Percentiles rank a stretch among this genome's conserved stretches.
These are phyloP conservation scores for Lapara coniferarum DNA, from an alignment of 2,888 invertebrate genomes.

Conservation along the genomic window DNA sequence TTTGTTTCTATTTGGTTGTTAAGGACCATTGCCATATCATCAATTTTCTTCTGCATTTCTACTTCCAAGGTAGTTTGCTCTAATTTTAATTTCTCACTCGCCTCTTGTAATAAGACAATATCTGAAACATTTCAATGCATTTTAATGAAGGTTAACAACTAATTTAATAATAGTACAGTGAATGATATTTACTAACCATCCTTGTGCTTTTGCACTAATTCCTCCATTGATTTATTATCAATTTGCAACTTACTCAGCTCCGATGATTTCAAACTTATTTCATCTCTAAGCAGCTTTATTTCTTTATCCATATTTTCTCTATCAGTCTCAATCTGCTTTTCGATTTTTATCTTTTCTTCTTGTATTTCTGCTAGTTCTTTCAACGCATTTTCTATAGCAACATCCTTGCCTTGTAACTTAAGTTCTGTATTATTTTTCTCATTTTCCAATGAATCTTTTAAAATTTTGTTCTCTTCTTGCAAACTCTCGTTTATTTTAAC, in stretches of 20 bases:
- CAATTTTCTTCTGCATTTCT: conserved; percentile 33
- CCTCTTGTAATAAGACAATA: conserved; percentile 42
- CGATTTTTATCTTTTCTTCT: conserved; percentile 38
- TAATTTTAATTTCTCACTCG: conserved; percentile 43
- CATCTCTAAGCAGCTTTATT: conserved; percentile 36
- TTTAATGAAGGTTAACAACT: not conserved
- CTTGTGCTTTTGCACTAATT: conserved; percentile 42
- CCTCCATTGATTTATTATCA: conserved; percentile 40
- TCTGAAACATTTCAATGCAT: conserved; percentile 43
- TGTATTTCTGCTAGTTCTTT: conserved; percentile 41
- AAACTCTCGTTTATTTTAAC: conserved; percentile 48
- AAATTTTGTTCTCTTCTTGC: conserved; percentile 45
- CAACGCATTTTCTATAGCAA: conserved; percentile 41
- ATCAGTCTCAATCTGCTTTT: conserved; percentile 38
- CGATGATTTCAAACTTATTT: conserved; percentile 39
- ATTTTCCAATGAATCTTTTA: conserved; percentile 39
- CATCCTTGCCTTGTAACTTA: conserved; percentile 47
- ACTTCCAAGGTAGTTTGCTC: conserved; percentile 18
- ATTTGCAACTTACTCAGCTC: conserved; percentile 40
- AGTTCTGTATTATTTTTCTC: conserved; percentile 40
- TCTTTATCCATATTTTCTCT: conserved; percentile 37
- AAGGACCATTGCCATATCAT: conserved; percentile 39
- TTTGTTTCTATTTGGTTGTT: conserved; percentile 41
- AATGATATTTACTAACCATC: conserved; percentile 43
- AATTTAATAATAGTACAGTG: not conserved